Base-by-base conservation (phyloP, 2,113 vertebrate genomes). In the Xyliphius kryptos region DNA sequence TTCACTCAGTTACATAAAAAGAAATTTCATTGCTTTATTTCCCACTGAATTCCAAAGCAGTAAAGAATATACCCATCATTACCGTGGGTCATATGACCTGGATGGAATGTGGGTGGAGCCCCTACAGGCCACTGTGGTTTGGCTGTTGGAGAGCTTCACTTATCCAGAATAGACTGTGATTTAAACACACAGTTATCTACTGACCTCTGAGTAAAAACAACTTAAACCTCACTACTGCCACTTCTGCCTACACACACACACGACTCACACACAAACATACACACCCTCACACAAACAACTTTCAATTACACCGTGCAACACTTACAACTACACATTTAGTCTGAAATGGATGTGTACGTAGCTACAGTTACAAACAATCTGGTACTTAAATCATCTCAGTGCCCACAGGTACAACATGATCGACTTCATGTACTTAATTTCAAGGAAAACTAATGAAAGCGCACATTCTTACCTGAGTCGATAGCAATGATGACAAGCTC, bases 401-500 rank as follows among this genome's bases (percentile, higher is more conserved):
- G 10, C 37, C 10, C 37, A 38, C n/a, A n/a, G n/a, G n/a, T n/a
- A n/a, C n/a, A n/a, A n/a, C 37, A 38, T 38, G n/a, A n/a, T n/a
- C n/a, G n/a, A n/a, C n/a, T n/a, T n/a, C n/a, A n/a, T n/a, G n/a
- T n/a, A n/a, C n/a, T n/a, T n/a, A n/a, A n/a, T n/a, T n/a, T n/a
- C n/a, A n/a, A 9, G 1, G 13, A 14, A 12, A 14, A 82, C 79
- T 78, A 73, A 82, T 57, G 61, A 63, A 17, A 9, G 12, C 6
- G 20, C 15, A 8, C 17, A 10, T 47, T 32, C 61, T 22, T 79
- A 95, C 96, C 96, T 83, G 91, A 86, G 79, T 98, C 96, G 0
- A 87, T 82, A 36, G 95, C 94, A 0, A 91, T 95, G 80, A 99
- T 67, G 44, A 89, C 71, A 56, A 99, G 86, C 13, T 82, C 22